These are phyloP conservation scores for Merluccius polli DNA, from an alignment of 2,797 vertebrate species.

Conservation along the genomic window DNA sequence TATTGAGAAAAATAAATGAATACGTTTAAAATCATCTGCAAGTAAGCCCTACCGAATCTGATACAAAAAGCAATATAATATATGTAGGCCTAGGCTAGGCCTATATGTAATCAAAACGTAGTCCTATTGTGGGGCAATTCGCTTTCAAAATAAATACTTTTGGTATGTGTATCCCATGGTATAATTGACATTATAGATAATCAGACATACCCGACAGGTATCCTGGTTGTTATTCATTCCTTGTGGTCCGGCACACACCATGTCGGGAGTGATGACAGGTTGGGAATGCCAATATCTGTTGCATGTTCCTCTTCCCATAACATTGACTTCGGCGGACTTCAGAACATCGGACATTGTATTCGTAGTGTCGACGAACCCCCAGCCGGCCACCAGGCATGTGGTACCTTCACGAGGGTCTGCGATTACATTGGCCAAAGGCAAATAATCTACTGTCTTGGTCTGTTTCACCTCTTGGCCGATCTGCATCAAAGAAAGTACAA, in stretches of 20 bases:
- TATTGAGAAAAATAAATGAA: constrained; percentile 20
- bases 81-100: too few species aligned
- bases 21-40: too few species aligned
- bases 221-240: neutral
- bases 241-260: constrained; percentile 64
- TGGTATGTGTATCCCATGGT: too few species aligned
- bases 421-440: neutral
- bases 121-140: too few species aligned
- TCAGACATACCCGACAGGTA: constrained; percentile 42
- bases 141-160: too few species aligned
- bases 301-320: constrained; percentile 54
- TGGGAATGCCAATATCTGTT: constrained; percentile 61
- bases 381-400: constrained; percentile 62
- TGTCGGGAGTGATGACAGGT: constrained; percentile 48
- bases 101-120: too few species aligned
- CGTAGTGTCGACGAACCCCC: constrained; percentile 40
- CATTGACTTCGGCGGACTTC: constrained; percentile 56
- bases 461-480: constrained; percentile 36
- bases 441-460: constrained; percentile 33
- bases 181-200: neutral
- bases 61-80: neutral
- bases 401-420: constrained; percentile 20
- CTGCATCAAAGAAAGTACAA: constrained; percentile 36
- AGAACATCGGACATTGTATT: constrained; percentile 49
- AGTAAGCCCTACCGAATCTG: too few species aligned